A percentile compares a stretch with the other conserved stretches of the same genome.
phyloP scores from a whole-genome alignment of 2,888 invertebrate genomes.

The Lymantria monacha region DNA sequence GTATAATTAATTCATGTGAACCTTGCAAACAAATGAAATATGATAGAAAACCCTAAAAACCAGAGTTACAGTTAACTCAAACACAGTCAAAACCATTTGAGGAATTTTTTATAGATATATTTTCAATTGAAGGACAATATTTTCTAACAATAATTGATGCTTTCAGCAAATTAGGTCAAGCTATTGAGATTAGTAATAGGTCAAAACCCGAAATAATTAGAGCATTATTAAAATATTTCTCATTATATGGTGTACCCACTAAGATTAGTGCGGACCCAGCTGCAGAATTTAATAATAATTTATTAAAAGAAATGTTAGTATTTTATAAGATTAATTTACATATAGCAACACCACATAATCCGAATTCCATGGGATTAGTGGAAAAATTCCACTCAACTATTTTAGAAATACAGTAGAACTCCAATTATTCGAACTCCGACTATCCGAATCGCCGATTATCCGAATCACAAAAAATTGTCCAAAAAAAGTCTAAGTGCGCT shows the following conservation, averaged over 20 bases:
- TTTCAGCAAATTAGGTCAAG: slow-evolving; percentile 25
- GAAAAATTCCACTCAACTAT: slow-evolving; percentile 5
- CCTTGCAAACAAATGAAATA: slow-evolving; percentile 19
- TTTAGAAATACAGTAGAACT: too few species aligned
- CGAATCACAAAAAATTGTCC: too few species aligned
- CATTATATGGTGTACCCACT: slow-evolving; percentile 3
- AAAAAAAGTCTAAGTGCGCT: too few species aligned
- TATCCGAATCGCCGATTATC: too few species aligned
- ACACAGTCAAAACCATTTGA: slow-evolving; percentile 14
- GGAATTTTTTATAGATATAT: slow-evolving; percentile 3
- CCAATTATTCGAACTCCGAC: too few species aligned
- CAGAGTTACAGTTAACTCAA: slow-evolving; percentile 27
- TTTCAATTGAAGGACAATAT: slow-evolving; percentile 1
- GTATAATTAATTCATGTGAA: slow-evolving; percentile 29
- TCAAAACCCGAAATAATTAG: slow-evolving; percentile 13
- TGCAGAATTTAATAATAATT: slow-evolving; percentile 6
- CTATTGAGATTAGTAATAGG: slow-evolving; percentile 21
- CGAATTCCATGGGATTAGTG: slow-evolving; percentile 5
- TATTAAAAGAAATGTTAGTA: neutral
- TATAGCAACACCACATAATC: slow-evolving; percentile 1
- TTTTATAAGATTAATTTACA: neutral
- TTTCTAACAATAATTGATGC: slow-evolving; percentile 2
- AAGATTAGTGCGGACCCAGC: slow-evolving; percentile 6
- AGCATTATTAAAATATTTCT: slow-evolving; percentile 6
- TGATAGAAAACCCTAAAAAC: slow-evolving; percentile 25